These are phyloP conservation scores for Scaptomyza graminum DNA, from an alignment of 1,140 invertebrate species.

Conservation along the genomic window DNA sequence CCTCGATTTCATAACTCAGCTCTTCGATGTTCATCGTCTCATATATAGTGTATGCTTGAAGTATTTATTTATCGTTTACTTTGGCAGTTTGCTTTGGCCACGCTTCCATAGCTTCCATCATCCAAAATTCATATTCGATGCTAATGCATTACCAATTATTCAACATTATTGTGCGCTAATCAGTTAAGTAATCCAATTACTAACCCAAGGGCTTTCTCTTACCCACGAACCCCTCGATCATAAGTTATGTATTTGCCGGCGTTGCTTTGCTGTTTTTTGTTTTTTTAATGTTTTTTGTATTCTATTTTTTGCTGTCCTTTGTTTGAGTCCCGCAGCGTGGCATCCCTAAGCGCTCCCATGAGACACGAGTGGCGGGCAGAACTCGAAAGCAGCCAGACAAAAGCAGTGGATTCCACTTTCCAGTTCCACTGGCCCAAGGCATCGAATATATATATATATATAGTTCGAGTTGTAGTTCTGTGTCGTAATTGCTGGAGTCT, in stretches of 20 bases:
- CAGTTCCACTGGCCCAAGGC: neutral
- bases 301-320: slow-evolving; percentile 13
- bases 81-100: neutral
- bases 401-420: slow-evolving; percentile 2
- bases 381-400: slow-evolving; percentile 2
- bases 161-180: slow-evolving; percentile 47
- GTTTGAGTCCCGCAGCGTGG: slow-evolving; percentile 17
- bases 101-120: too few species aligned
- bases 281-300: neutral
- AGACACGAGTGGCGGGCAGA: slow-evolving; percentile 8
- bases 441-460: neutral
- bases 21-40: too few species aligned
- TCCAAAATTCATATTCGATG: slow-evolving; percentile 33
- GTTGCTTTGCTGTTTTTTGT: neutral
- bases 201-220: slow-evolving; percentile 5
- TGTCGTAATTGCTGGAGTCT: neutral
- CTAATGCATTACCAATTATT: slow-evolving; percentile 47
- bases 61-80: too few species aligned
- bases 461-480: neutral
- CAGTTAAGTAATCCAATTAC: slow-evolving; percentile 51
- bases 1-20: neutral
- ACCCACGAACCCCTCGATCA: neutral
- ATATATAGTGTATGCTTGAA: too few species aligned
- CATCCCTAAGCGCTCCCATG: slow-evolving; percentile 31
- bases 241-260: neutral